phyloP scores from a whole-genome alignment of 2,797 vertebrate species.

The Thalassophryne amazonica region DNA sequence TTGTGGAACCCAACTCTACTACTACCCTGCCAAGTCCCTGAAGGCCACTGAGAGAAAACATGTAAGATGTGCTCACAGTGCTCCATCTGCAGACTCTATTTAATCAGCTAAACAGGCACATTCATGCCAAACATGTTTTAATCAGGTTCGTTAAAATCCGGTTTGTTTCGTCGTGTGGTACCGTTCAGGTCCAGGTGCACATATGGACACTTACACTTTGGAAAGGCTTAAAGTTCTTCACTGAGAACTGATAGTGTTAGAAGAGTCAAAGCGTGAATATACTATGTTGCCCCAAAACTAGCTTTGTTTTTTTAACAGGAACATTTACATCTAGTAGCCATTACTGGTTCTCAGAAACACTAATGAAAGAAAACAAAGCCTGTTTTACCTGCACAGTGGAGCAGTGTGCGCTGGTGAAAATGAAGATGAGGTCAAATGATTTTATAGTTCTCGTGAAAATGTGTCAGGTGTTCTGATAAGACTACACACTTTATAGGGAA shows the following conservation, averaged over 20 bases:
- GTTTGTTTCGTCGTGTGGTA: background rate
- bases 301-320: slow-evolving; percentile 4
- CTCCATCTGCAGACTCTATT: background rate
- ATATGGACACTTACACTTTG: background rate
- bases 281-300: background rate
- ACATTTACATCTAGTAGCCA: slow-evolving; percentile 26
- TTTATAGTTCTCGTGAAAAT: background rate
- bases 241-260: slow-evolving; percentile 6
- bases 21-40: slow-evolving; percentile 96
- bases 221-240: background rate
- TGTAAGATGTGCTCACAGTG: slow-evolving; percentile 71
- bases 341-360: slow-evolving; percentile 21
- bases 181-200: background rate
- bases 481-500: no score
- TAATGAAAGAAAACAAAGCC: no score
- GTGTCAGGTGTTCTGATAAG: no score
- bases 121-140: background rate
- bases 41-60: slow-evolving; percentile 98
- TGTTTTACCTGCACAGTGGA: background rate
- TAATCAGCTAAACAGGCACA: background rate
- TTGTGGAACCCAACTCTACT: slow-evolving; percentile 92
- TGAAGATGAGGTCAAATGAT: background rate
- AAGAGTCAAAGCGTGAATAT: background rate
- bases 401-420: slow-evolving; percentile 1
- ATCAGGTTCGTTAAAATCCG: background rate